A percentile compares a stretch with the other conserved stretches of the same genome.
Conservation (phyloP, 2,113 vertebrate genomes). For the Malurus alboscapulatus region DNA sequence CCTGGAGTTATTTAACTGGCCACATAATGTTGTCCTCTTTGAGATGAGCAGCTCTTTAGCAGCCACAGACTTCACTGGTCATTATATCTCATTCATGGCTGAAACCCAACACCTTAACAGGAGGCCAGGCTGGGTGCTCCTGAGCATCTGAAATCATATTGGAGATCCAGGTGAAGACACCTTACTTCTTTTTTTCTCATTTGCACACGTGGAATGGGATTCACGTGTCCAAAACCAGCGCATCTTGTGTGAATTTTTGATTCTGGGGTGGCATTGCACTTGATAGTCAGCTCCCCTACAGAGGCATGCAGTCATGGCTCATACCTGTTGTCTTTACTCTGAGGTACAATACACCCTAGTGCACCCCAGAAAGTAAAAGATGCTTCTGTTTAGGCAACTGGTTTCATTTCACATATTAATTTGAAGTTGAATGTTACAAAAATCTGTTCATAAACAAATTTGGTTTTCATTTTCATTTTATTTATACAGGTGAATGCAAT, state of each 20-base stretch:
- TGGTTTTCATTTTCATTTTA: neutral
- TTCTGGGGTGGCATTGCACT: neutral
- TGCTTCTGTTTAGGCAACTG: neutral
- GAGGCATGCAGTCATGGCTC: neutral
- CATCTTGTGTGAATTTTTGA: neutral
- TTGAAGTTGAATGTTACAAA: neutral
- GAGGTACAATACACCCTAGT: neutral
- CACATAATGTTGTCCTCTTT: neutral
- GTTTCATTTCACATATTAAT: neutral
- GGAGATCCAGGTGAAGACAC: neutral
- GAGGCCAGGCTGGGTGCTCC: neutral
- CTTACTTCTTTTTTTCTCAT: neutral
- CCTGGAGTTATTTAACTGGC: neutral
- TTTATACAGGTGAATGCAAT: neutral
- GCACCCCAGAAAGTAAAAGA: neutral
- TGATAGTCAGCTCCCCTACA: neutral
- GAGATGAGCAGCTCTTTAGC: neutral
- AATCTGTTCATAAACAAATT: neutral
- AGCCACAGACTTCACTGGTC: neutral
- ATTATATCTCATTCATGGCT: neutral
- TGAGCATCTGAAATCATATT: neutral
- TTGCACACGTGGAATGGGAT: neutral
- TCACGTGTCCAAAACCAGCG: neutral
- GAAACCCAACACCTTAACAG: neutral
- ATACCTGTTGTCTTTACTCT: neutral